A percentile compares a stretch with the other conserved stretches of the same genome.
These are phyloP conservation scores for Babylonia areolata DNA, from an alignment of 1,140 invertebrate species.

Conservation along the genomic window DNA sequence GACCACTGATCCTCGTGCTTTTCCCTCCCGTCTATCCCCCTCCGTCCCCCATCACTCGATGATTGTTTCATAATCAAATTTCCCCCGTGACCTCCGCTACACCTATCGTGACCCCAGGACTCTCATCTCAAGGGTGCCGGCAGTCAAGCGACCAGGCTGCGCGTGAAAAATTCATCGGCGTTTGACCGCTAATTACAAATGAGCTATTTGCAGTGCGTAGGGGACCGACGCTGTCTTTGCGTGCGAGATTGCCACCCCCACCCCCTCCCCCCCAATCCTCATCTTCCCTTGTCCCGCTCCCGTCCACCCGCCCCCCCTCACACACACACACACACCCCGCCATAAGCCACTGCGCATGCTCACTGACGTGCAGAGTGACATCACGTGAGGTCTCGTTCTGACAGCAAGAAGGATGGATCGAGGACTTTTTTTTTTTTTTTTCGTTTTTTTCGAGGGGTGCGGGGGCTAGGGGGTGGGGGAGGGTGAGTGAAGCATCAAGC, in stretches of 20 bases:
- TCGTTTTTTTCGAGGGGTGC: no score
- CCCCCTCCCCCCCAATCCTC: no score
- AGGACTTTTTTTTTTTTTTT: no score
- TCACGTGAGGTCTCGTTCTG: no score
- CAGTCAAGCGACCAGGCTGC: background rate
- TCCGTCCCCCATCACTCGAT: background rate
- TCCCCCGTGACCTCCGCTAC: constrained; percentile 24
- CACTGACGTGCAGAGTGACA: background rate
- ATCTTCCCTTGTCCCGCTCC: no score
- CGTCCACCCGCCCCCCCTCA: no score
- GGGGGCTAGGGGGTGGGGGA: no score
- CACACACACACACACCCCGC: no score
- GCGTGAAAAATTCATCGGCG: constrained; percentile 30
- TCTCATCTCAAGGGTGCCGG: background rate
- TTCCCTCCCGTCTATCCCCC: no score
- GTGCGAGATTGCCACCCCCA: background rate
- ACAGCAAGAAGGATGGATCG: no score
- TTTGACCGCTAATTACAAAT: constrained; percentile 37
- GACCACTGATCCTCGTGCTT: background rate
- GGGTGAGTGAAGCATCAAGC: background rate
- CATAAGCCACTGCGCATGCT: constrained; percentile 5
- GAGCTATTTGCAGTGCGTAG: background rate
- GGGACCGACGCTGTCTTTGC: background rate
- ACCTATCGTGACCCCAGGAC: constrained; percentile 5
- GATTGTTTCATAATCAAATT: constrained; percentile 38